phyloP scores from a whole-genome alignment of 92 coral and sea anemone species.

The Phenganax stokvisi region DNA sequence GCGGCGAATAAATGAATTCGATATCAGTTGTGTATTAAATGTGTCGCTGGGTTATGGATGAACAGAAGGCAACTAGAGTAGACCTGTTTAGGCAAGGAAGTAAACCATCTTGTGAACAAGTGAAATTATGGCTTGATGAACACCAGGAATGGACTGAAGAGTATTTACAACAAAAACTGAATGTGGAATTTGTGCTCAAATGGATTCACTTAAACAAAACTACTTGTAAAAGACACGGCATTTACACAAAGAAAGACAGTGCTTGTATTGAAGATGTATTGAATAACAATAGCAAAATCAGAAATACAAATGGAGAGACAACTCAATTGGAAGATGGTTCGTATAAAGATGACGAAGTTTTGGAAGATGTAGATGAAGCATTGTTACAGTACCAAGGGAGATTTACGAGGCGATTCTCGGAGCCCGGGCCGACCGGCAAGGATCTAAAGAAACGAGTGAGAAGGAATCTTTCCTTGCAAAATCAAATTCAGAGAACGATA shows the following conservation, averaged over 20 bases:
- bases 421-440: conserved; percentile 26
- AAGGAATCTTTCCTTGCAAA: conserved; percentile 14
- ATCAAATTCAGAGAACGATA: conserved; percentile 11
- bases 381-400: conserved; percentile 15
- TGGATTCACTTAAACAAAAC: conserved; percentile 72
- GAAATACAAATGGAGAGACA: not conserved
- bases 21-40: conserved; percentile 46
- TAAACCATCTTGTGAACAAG: conserved; percentile 89
- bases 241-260: conserved; percentile 45
- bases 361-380: not conserved
- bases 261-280: conserved; percentile 39
- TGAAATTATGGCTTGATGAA: conserved; percentile 92
- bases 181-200: conserved; percentile 74
- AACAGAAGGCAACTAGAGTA: not conserved
- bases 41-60: conserved; percentile 45
- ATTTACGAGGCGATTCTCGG: conserved; percentile 29
- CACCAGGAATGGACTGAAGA: conserved; percentile 75
- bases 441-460: conserved; percentile 11
- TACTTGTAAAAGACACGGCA: conserved; percentile 46
- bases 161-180: conserved; percentile 85
- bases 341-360: not conserved
- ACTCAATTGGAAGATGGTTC: not conserved
- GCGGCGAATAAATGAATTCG: conserved; percentile 26
- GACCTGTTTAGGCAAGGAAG: conserved; percentile 45
- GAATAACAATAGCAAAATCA: conserved; percentile 28